These are phyloP conservation scores for Cygnus atratus DNA, from an alignment of 2,113 vertebrate species.

Conservation along the genomic window DNA sequence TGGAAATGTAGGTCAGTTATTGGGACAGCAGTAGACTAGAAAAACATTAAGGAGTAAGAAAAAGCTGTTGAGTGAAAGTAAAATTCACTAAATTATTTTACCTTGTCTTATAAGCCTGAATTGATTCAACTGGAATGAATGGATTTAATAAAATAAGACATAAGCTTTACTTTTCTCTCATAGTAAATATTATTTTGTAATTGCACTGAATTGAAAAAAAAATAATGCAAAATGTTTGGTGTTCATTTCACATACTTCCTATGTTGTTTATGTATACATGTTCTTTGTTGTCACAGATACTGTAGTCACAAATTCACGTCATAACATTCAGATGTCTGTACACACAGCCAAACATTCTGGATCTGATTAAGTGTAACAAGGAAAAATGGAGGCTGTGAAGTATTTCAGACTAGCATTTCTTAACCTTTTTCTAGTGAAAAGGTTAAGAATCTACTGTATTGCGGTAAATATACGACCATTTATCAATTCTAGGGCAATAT, in stretches of 20 bases:
- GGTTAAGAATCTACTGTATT: background rate
- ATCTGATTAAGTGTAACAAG: background rate
- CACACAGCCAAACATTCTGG: background rate
- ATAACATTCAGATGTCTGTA: background rate
- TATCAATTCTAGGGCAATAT: background rate
- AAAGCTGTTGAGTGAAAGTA: background rate
- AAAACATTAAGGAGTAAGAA: background rate
- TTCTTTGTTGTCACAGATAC: background rate
- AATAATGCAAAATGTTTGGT: background rate
- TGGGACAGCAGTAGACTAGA: background rate
- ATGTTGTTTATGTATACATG: no score
- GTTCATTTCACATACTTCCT: background rate
- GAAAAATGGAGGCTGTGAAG: background rate
- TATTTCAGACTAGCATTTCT: background rate
- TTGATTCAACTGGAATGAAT: background rate
- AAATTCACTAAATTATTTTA: background rate
- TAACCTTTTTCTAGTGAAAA: background rate
- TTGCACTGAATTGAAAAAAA: background rate
- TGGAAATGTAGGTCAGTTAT: background rate
- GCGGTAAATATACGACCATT: background rate
- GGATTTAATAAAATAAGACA: background rate
- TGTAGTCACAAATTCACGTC: background rate
- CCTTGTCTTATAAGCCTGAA: background rate
- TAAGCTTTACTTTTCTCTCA: background rate
- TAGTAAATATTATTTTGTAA: background rate